Base-by-base conservation (phyloP, 2,797 vertebrate species). In the Merluccius polli region DNA sequence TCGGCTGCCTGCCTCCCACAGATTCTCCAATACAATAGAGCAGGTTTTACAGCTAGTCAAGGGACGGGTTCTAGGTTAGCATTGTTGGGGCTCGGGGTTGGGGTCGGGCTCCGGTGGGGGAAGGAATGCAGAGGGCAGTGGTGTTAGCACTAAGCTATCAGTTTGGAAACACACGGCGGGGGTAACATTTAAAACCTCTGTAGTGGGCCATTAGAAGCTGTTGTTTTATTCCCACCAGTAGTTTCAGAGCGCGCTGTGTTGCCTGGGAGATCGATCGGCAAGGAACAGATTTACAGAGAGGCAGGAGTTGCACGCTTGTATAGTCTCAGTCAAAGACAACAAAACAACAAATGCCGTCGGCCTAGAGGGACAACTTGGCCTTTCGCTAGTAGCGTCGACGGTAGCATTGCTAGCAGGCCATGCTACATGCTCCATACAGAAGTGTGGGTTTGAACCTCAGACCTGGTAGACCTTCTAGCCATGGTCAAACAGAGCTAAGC, bases 11-110 rank as follows among this genome's bases (percentile, higher is more conserved):
- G 87, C 88, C 86, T 84, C 86, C 87, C 86, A 88, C 84, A 88
- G 84, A 83, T 87, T 90, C 89, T 89, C 87, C 85, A 86, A 93
- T 91, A 92, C 90, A 93, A 91, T 88, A 81, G 82, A 88, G 84
- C 84, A 30, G 79, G 90, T 92, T 91, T 91, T 86, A 87, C 85
- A 85, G 84, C 83, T 78, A 85, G 89, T 86, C 85, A 85, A 79
- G 84, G 83, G 79, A 84, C 38, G 73, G 81, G 88, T 27, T 27
- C 78, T 83, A 78, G 83, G 85, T 80, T 77, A 32, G 85, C 72
- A 83, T 83, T 84, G 84, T 81, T 75, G 72, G 78, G 79, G 82
- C 75, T 82, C 70, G 38, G 76, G 33, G 31, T 32, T 76, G 83
- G 59, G 75, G 77, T 35, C 73, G 76, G 73, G 79, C 84, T 38